These are phyloP conservation scores for Luehdorfia chinensis DNA, from an alignment of 1,140 invertebrate genomes.

Conservation along the genomic window DNA sequence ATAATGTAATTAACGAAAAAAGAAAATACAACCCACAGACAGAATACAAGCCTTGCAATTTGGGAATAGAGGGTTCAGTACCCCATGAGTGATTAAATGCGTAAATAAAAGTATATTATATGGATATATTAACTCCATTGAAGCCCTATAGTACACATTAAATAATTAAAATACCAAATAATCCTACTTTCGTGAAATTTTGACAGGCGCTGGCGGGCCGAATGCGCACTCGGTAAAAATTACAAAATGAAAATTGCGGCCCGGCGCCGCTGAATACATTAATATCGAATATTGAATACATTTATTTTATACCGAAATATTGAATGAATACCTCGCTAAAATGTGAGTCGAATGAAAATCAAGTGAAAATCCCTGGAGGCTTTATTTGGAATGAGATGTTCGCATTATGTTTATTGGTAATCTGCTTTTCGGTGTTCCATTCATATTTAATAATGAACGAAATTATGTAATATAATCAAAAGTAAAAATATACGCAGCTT, in stretches of 20 bases:
- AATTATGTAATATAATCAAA: constrained; percentile 4
- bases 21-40: too few relatives aligned
- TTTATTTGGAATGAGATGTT: constrained; percentile 67
- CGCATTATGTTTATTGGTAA: constrained; percentile 60
- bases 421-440: constrained; percentile 24
- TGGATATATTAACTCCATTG: constrained; percentile 4
- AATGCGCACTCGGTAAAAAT: constrained; percentile 70
- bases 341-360: constrained; percentile 59
- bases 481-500: too few relatives aligned
- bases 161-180: constrained; percentile 18
- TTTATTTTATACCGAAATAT: constrained; percentile 74
- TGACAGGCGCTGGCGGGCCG: constrained; percentile 40
- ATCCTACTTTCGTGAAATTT: constrained; percentile 28
- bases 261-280: constrained; percentile 71
- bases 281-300: constrained; percentile 76
- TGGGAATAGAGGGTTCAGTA: too few relatives aligned
- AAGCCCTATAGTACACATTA: constrained; percentile 15
- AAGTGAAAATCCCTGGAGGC: constrained; percentile 59
- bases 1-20: too few relatives aligned
- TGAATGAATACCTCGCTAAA: constrained; percentile 63
- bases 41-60: too few relatives aligned
- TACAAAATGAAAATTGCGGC: constrained; percentile 76
- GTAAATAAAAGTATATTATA: background rate
- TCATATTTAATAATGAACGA: background rate
- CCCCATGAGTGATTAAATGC: background rate